Evolutionary conservation across 2,113 vertebrate species (phyloP).

Genomic region (Microtus montanus): DNA sequence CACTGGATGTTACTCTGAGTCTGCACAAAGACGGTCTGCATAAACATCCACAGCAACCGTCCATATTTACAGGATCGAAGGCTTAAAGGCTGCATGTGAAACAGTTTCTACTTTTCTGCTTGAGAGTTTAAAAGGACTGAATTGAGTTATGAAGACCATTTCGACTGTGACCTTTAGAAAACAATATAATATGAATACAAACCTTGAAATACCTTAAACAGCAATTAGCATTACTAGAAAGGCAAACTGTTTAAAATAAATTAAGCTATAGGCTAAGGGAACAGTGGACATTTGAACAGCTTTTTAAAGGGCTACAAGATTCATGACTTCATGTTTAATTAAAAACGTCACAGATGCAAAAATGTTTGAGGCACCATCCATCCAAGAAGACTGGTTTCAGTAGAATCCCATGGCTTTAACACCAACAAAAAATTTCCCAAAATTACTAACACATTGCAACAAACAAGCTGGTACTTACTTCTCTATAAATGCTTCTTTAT

Average conservation of each 20-base stretch:
- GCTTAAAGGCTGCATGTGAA: neutral
- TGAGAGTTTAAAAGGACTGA: slow-evolving; percentile 45
- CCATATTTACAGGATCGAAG: slow-evolving; percentile 2
- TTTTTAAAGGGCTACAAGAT: slow-evolving; percentile 66
- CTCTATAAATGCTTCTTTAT: neutral
- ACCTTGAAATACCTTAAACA: slow-evolving; percentile 71
- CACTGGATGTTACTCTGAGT: neutral
- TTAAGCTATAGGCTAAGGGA: slow-evolving; percentile 62
- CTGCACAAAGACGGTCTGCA: neutral
- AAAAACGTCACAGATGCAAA: slow-evolving; percentile 71
- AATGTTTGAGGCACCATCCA: neutral
- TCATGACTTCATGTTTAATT: slow-evolving; percentile 69
- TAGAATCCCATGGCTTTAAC: slow-evolving; percentile 32
- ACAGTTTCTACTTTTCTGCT: slow-evolving; percentile 31
- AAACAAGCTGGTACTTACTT: slow-evolving; percentile 16
- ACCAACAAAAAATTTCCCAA: slow-evolving; percentile 34
- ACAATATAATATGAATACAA: slow-evolving; percentile 72
- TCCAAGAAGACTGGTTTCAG: slow-evolving; percentile 9
- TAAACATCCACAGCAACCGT: slow-evolving; percentile 18
- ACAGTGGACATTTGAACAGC: slow-evolving; percentile 20
- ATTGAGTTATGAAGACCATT: slow-evolving; percentile 62
- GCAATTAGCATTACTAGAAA: slow-evolving; percentile 57
- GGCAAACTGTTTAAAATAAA: slow-evolving; percentile 72
- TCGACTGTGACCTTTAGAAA: slow-evolving; percentile 65
- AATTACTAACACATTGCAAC: slow-evolving; percentile 10